Evolutionary conservation across 2,113 vertebrate species (phyloP), one percentile per base, ranked within the genome.

Genomic region (Nesoenas mayeri): DNA sequence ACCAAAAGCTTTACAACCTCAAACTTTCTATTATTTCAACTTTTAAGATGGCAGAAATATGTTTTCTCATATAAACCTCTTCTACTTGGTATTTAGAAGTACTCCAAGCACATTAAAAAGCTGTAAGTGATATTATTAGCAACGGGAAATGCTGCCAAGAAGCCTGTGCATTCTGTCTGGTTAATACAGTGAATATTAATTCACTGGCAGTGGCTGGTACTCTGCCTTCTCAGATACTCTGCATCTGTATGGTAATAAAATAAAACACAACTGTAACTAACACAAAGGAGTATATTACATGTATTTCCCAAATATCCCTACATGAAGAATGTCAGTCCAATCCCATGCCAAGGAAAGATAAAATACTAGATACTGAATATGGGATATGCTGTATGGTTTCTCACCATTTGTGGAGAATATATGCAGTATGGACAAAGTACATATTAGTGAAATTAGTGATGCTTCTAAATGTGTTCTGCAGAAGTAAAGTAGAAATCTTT

Each of bases 121-220:
- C 15, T 78, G 0, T 42, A 67, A 67, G 53, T 47, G 65, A 15
- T 32, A 28, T 10, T 85, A 57, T 36, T 64, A 64, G 18, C 31
- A 26, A 85, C 65, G 28, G 57, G 3, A 6, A 69, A 58, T 47
- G 10, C 15, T 93, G 58, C n/a, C 70, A 70, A 89, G 44, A 61
- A 66, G 32, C 10, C 22, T 29, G 8, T 58, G 11, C 25, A 24
- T 93, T 91, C 38, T 82, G 8, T 54, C 69, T 61, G 24, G 21
- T 15, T 80, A 42, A 66, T 73, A 69, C 11, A 36, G 2, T 65
- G 25, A 40, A 34, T 0, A 0, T 38, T n/a, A 51, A 60, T 84
- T 84, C 29, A 72, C 21, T 20, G 40, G 13, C 61, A 81, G 29
- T 24, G 34, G 10, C 51, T 44, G 15, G 8, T 84, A 60, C 12